Evolutionary conservation across 2,797 vertebrate genomes (phyloP), one percentile per base, ranked within the genome.

Genomic region (Darevskia nairensis): DNA sequence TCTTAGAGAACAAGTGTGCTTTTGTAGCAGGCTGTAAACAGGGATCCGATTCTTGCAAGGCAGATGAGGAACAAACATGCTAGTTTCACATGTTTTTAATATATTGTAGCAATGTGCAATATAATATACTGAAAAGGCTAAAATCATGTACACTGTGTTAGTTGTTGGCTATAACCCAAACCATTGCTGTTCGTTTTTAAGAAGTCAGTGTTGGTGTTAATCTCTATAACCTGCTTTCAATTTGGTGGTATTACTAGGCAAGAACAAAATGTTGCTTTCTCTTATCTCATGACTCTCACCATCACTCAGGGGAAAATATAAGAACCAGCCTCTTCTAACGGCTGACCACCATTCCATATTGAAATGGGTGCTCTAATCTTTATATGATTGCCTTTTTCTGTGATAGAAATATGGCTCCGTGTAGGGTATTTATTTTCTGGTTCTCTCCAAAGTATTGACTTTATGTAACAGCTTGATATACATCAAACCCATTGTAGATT

Each of bases 391-490:
- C 96, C 95, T 97, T 96, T 96, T 94, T 94, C 91, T 29, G 25
- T 95, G 96, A 97, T 96, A 96, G 96, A 97, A 97, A 97, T 97
- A 97, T 95, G 96, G 95, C 94, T 94, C 96, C 96, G 94, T 93
- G 91, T 92, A 90, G 93, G 91, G 93, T 96, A 97, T 97, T 97
- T 97, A 97, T 96, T 94, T 96, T 96, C 97, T 87, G 88, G 95
- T 97, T 97, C 96, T 96, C 96, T 96, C 96, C 95, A 95, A 96
- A 97, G 96, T 97, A 97, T 97, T 97, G 97, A 97, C 97, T 97
- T 97, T 97, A 96, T 97, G 97, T 97, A 97, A 96, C 95, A 89
- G 92, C 96, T 97, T 97, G 97, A 97, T 97, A 97, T 97, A 97
- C 96, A 97, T 97, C 97, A 97, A 97, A 96, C 95, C 95, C 95